These are phyloP conservation scores for Pelochelys cantorii DNA, from an alignment of 2,797 vertebrate species.

Conservation along the genomic window DNA sequence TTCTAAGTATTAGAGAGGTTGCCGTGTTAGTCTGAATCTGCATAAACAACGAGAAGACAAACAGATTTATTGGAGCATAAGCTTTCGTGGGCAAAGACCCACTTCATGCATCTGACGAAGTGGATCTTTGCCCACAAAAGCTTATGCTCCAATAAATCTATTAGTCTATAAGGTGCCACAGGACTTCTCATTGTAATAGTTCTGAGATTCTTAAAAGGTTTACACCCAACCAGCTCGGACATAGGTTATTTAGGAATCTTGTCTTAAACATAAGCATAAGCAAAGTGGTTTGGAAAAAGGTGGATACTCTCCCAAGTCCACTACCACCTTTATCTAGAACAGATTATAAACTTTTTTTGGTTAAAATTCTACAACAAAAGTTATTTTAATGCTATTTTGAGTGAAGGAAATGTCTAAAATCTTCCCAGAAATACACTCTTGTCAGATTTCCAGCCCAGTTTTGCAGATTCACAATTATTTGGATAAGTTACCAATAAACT, in stretches of 20 bases:
- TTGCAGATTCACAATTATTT: background rate
- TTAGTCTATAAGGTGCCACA: too few relatives aligned
- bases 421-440: background rate
- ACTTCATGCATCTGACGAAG: too few relatives aligned
- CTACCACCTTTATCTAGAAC: background rate
- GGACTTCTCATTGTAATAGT: background rate
- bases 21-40: too few relatives aligned
- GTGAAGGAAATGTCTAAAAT: background rate
- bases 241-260: background rate
- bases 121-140: too few relatives aligned
- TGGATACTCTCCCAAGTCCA: background rate
- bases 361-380: background rate
- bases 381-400: background rate
- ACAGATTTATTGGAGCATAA: too few relatives aligned
- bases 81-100: too few relatives aligned
- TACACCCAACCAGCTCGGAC: background rate
- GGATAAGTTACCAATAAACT: background rate
- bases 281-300: background rate
- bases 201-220: background rate
- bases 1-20: too few relatives aligned
- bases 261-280: background rate
- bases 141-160: too few relatives aligned
- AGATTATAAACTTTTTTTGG: background rate
- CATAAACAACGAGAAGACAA: too few relatives aligned
- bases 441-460: background rate